Evolutionary conservation across 2,888 invertebrate genomes (phyloP).

Genomic region (Strigamia maritima): DNA sequence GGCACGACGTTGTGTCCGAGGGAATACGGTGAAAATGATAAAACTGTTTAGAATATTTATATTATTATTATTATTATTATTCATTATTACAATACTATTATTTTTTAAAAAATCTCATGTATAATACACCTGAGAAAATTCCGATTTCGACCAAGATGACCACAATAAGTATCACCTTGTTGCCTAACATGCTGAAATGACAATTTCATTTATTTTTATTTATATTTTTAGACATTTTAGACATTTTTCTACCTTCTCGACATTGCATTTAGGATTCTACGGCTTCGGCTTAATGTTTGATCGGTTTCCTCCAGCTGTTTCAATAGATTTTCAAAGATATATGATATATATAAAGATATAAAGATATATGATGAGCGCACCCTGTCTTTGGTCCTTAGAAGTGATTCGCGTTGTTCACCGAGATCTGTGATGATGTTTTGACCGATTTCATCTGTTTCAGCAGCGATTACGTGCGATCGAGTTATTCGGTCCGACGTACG

Average conservation of each 20-base stretch:
- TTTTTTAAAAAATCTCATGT: slow-evolving; percentile 7
- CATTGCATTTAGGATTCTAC: background rate
- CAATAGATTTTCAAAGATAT: too few relatives aligned
- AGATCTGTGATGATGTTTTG: slow-evolving; percentile 72
- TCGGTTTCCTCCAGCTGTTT: background rate
- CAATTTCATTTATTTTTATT: background rate
- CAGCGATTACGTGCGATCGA: slow-evolving; percentile 69
- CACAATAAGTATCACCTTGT: background rate
- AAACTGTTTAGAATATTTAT: too few relatives aligned
- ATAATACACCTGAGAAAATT: slow-evolving; percentile 22
- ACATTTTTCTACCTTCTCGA: background rate
- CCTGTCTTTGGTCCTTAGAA: slow-evolving; percentile 62
- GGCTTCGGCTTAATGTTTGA: background rate
- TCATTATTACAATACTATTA: too few relatives aligned
- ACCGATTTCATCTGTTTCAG: slow-evolving; percentile 77
- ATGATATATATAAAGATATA: background rate
- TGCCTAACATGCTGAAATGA: background rate
- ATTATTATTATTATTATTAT: background rate
- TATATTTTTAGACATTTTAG: background rate
- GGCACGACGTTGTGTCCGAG: too few relatives aligned
- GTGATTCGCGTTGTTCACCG: slow-evolving; percentile 69
- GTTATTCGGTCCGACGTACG: slow-evolving; percentile 48
- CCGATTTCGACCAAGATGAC: slow-evolving; percentile 21
- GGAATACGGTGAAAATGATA: too few relatives aligned
- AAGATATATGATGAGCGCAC: slow-evolving; percentile 45